phyloP scores from a whole-genome alignment of 2,113 vertebrate species.

The Pongo abelii region DNA sequence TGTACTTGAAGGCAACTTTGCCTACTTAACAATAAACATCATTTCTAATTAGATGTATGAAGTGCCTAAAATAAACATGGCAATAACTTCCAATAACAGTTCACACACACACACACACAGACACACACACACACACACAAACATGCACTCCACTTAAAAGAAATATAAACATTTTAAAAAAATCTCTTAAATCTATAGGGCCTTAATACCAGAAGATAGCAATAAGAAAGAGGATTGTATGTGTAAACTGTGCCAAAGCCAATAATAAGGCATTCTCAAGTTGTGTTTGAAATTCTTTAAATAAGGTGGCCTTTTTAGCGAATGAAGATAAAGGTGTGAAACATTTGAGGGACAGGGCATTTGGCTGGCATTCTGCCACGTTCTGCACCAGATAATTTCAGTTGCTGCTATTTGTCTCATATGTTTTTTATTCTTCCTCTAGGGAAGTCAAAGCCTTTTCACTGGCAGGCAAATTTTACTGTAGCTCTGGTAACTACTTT shows the following conservation, averaged over 20 bases:
- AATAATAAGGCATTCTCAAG: conserved; percentile 34
- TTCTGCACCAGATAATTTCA: conserved; percentile 63
- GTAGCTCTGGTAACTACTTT: conserved; percentile 72
- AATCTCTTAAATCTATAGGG: conserved; percentile 2
- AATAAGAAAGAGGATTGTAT: not conserved
- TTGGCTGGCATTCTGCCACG: conserved; percentile 56
- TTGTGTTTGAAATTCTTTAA: conserved; percentile 56
- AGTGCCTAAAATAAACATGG: conserved; percentile 4
- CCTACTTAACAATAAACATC: not conserved
- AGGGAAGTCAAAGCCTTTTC: conserved; percentile 66
- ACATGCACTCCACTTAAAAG: not conserved
- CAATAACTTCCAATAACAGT: conserved; percentile 2
- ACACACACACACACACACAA: not conserved
- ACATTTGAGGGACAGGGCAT: conserved; percentile 23
- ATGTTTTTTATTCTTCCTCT: conserved; percentile 67
- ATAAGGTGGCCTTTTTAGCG: conserved; percentile 31
- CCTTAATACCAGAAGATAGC: not conserved
- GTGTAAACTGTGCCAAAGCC: not conserved
- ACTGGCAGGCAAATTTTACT: conserved; percentile 66
- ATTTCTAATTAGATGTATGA: conserved; percentile 43
- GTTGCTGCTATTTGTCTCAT: conserved; percentile 60
- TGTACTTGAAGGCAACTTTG: not conserved
- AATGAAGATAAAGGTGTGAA: conserved; percentile 46
- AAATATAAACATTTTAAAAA: not conserved
- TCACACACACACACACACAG: not conserved